phyloP scores from a whole-genome alignment of 2,888 invertebrate species.

The Limulus polyphemus region DNA sequence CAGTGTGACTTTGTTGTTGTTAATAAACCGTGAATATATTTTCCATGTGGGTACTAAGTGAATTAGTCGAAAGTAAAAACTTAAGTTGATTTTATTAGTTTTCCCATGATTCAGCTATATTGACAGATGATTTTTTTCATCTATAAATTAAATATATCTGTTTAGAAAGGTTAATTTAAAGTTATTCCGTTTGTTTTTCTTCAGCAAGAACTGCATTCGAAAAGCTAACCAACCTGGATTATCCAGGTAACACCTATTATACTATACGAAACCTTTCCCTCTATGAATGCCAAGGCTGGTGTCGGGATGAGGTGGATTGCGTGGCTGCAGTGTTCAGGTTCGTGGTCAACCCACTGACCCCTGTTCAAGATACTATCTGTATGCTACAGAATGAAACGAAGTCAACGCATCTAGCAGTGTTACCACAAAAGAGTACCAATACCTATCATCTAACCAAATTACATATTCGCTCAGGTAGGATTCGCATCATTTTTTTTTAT shows the following conservation, averaged over 20 bases:
- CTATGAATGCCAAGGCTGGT: slow-evolving; percentile 92
- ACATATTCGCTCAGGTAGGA: slow-evolving; percentile 60
- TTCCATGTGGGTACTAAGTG: too few relatives aligned
- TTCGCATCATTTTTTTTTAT: too few relatives aligned
- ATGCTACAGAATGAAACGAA: slow-evolving; percentile 84
- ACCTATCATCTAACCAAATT: slow-evolving; percentile 92
- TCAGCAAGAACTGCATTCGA: slow-evolving; percentile 76
- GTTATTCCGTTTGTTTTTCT: too few relatives aligned
- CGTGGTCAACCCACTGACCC: slow-evolving; percentile 79
- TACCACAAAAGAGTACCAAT: slow-evolving; percentile 67
- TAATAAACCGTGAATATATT: too few relatives aligned
- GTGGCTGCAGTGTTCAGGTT: slow-evolving; percentile 88
- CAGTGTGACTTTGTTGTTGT: too few relatives aligned
- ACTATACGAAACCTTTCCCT: slow-evolving; percentile 80
- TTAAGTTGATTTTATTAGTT: too few relatives aligned
- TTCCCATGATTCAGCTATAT: too few relatives aligned
- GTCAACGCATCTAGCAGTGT: slow-evolving; percentile 73
- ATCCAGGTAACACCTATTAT: slow-evolving; percentile 79
- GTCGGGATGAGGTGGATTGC: slow-evolving; percentile 79
- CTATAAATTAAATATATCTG: too few relatives aligned
- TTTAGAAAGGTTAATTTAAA: too few relatives aligned
- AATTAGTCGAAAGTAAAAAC: too few relatives aligned
- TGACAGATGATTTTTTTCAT: too few relatives aligned
- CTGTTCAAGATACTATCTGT: slow-evolving; percentile 80
- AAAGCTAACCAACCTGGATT: slow-evolving; percentile 83